Evolutionary conservation across 2,888 invertebrate genomes (phyloP).

Genomic region (Agrenia bidenticulata): DNA sequence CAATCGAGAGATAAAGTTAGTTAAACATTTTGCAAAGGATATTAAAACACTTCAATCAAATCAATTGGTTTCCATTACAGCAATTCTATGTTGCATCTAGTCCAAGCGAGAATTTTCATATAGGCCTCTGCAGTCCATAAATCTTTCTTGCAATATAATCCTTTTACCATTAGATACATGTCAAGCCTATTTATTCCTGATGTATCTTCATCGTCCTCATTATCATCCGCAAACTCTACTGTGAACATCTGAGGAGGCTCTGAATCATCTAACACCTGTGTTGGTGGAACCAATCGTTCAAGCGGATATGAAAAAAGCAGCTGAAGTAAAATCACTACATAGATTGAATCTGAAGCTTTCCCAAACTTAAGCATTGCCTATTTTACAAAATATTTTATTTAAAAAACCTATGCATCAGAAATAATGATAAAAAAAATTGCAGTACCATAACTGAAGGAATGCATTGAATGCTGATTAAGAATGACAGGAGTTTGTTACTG

Average conservation of each 20-base stretch:
- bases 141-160: not conserved
- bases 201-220: not conserved
- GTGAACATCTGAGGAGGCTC: not conserved
- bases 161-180: not conserved
- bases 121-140: not conserved
- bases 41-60: not conserved
- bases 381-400: not conserved
- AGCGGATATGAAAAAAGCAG: slow-evolving; percentile 19
- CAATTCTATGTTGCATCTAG: slow-evolving; percentile 24
- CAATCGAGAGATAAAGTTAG: too few species aligned
- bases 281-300: not conserved
- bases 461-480: not conserved
- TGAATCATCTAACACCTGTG: not conserved
- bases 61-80: slow-evolving; percentile 9
- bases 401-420: not conserved
- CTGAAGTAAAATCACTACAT: slow-evolving; percentile 12
- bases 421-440: not conserved
- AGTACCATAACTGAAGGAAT: slow-evolving; percentile 3
- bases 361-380: slow-evolving; percentile 19
- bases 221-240: not conserved
- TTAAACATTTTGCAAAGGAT: not conserved
- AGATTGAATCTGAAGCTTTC: slow-evolving; percentile 16
- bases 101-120: slow-evolving; percentile 14
- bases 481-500: not conserved
- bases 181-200: not conserved